phyloP scores from a whole-genome alignment of 1,140 invertebrate genomes.

The Pachypeltis micranthus region DNA sequence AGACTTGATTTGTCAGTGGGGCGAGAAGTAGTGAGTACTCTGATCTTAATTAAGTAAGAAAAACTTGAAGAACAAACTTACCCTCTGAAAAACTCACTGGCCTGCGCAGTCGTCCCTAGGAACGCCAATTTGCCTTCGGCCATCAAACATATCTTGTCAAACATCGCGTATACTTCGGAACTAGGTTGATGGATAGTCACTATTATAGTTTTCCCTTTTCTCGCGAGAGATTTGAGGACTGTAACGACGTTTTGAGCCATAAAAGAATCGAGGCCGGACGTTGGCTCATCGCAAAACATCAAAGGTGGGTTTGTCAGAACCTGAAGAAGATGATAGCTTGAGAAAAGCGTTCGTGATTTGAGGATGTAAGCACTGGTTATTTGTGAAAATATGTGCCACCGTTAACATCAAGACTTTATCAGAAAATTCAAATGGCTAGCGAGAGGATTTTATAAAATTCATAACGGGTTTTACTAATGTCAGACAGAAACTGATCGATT shows the following conservation, averaged over 20 bases:
- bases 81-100: slow-evolving; percentile 70
- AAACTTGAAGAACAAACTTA: too few relatives aligned
- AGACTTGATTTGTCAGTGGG: too few relatives aligned
- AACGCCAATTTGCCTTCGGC: slow-evolving; percentile 86
- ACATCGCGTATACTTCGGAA: slow-evolving; percentile 83
- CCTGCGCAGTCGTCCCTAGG: slow-evolving; percentile 66
- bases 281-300: slow-evolving; percentile 96
- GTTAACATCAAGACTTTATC: too few relatives aligned
- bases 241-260: slow-evolving; percentile 82
- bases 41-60: too few relatives aligned
- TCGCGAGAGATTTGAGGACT: slow-evolving; percentile 64
- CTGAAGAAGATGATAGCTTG: slow-evolving; percentile 36
- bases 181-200: slow-evolving; percentile 94
- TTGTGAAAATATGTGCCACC: too few relatives aligned
- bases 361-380: too few relatives aligned
- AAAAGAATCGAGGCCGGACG: slow-evolving; percentile 74
- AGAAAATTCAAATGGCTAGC: too few relatives aligned
- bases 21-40: too few relatives aligned
- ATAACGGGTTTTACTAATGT: too few relatives aligned
- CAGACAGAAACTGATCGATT: too few relatives aligned
- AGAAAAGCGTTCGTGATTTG: too few relatives aligned
- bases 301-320: slow-evolving; percentile 86
- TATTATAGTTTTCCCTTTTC: slow-evolving; percentile 79
- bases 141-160: slow-evolving; percentile 81
- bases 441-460: too few relatives aligned